A percentile compares a stretch with the other conserved stretches of the same genome.
These are phyloP conservation scores for Neotragus pygmaeus DNA, from an alignment of 2,113 vertebrate species.

Conservation along the genomic window DNA sequence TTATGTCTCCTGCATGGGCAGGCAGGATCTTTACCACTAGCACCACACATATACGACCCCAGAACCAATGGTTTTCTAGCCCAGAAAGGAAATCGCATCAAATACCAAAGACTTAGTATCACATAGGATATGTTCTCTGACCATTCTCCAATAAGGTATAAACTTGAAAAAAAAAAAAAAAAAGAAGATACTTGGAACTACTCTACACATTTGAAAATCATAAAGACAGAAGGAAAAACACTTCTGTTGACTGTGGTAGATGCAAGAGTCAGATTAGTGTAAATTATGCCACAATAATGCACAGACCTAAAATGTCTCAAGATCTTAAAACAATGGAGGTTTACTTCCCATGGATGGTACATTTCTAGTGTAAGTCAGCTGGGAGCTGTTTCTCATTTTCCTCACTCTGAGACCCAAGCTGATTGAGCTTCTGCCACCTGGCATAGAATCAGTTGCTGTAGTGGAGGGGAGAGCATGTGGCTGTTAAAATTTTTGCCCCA, in stretches of 20 bases:
- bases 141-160: neutral
- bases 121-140: neutral
- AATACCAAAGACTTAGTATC: neutral
- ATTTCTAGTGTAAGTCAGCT: neutral
- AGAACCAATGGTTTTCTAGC: neutral
- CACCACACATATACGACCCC: neutral
- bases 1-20: neutral
- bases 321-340: neutral
- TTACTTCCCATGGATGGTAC: neutral
- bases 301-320: neutral
- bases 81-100: neutral
- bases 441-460: neutral
- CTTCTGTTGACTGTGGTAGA: neutral
- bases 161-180: neutral
- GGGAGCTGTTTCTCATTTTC: neutral
- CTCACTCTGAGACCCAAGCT: neutral
- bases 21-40: neutral
- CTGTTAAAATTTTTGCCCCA: neutral
- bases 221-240: neutral
- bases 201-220: neutral
- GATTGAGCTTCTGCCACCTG: neutral
- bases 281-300: neutral
- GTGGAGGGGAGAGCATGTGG: neutral
- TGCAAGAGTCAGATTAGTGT: neutral
- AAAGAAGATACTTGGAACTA: neutral